Base-by-base conservation (phyloP, 2,113 vertebrate genomes). In the Dasyornis broadbenti region DNA sequence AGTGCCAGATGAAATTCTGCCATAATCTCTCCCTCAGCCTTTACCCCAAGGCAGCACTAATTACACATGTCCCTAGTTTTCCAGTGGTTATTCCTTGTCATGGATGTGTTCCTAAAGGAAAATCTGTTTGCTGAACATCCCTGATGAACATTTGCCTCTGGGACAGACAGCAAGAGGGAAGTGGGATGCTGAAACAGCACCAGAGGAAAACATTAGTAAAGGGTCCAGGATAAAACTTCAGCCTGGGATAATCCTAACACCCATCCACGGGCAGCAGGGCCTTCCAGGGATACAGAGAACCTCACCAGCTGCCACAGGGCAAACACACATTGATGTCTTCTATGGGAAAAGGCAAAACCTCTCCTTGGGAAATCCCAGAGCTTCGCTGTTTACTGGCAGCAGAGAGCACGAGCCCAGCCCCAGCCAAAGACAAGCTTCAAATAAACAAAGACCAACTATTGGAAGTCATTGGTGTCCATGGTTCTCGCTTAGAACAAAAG, bases 41-140 rank as follows among this genome's bases (percentile, higher is more conserved):
- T 86, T 81, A 5, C 56, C 42, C 16, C 33, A 45, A 63, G 56
- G 60, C 0, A 71, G 60, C 28, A 50, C 24, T 71, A 71, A 28
- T 44, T 23, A 5, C 6, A 2, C 0, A 0, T 3, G 2, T 1
- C 21, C 0, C 1, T 10, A 30, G 39, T 27, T 81, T 23, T 50
- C n/a, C 59, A 44, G 3, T 8, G 68, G 44, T 42, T 47, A 5
- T 8, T 68, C 17, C 12, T 7, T 4, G 17, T 26, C 30, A 40
- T 4, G 8, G 65, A 49, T 11, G 11, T 0, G 1, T 1, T 40
- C 23, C 31, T 37, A 6, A 39, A 79, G 52, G 30, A 70, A 84
- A 78, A 68, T 39, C 33, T 64, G 40, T 60, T 40, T 65, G n/a
- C 35, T 45, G 44, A 37, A 40, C 1, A 3, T 12, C 64, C 22